Evolutionary conservation across 1,140 invertebrate species (phyloP).

Genomic region (Ceratina calcarata): DNA sequence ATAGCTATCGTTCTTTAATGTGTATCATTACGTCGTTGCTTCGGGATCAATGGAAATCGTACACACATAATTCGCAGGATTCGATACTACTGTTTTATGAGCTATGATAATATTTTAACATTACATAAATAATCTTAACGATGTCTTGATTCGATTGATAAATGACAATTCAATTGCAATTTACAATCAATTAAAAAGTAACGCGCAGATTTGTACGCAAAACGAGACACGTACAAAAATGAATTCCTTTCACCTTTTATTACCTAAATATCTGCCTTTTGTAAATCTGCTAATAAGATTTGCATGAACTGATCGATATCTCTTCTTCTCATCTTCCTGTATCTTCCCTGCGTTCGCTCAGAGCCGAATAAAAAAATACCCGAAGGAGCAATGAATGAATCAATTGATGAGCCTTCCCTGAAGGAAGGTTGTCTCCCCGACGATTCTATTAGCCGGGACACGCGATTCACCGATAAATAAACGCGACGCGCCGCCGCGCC

Average conservation of each 20-base stretch:
- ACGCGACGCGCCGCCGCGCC: constrained; percentile 38
- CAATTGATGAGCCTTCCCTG: no score
- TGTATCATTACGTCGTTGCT: constrained; percentile 12
- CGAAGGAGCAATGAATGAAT: no score
- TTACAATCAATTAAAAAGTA: no score
- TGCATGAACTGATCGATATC: no score
- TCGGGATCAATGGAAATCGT: neutral
- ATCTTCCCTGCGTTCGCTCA: no score
- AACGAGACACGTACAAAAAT: no score
- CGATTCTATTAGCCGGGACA: constrained; percentile 32
- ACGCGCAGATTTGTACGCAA: neutral
- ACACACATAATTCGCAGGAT: neutral
- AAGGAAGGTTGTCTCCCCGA: neutral
- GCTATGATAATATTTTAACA: neutral
- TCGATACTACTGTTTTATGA: neutral
- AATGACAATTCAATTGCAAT: neutral
- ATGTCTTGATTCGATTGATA: neutral
- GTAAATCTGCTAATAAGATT: no score
- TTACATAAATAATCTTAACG: no score
- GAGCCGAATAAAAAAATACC: no score
- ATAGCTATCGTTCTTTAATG: constrained; percentile 12
- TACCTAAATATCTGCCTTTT: no score
- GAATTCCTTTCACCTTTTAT: no score
- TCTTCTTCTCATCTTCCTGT: no score
- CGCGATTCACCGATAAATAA: constrained; percentile 38